Evolutionary conservation across 2,797 vertebrate genomes (phyloP).

Genomic region (Tiaroga cobitis): DNA sequence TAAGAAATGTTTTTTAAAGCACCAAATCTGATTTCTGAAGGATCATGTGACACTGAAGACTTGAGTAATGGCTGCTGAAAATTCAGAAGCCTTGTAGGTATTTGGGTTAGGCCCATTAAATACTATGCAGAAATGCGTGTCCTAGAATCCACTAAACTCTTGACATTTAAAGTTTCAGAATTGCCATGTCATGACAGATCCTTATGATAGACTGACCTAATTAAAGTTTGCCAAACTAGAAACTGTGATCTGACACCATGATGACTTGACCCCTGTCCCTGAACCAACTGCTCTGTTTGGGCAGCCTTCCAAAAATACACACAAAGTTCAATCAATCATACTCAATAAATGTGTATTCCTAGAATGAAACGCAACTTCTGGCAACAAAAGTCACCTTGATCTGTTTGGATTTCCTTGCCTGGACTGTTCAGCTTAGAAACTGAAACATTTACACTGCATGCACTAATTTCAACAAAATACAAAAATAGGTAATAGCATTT

Average conservation of each 20-base stretch:
- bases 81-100: not conserved
- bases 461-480: not conserved
- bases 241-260: conserved; percentile 20
- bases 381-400: not conserved
- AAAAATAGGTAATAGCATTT: conserved; percentile 56
- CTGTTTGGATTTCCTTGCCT: not conserved
- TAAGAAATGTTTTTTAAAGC: not conserved
- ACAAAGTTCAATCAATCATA: not conserved
- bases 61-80: not conserved
- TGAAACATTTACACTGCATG: not conserved
- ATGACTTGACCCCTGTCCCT: not conserved
- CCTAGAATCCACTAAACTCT: not conserved
- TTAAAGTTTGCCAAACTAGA: conserved; percentile 23
- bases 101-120: not conserved
- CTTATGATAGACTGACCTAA: conserved; percentile 34
- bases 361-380: not conserved
- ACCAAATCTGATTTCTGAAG: not conserved
- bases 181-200: not conserved
- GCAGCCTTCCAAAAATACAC: not conserved
- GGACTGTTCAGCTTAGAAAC: not conserved
- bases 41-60: not conserved
- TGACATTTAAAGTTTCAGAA: conserved; percentile 22
- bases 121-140: not conserved
- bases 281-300: not conserved
- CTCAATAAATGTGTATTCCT: not conserved